A percentile compares a stretch with the other conserved stretches of the same genome.
Conservation (phyloP, 2,113 vertebrate genomes). For the Scolopax mira region DNA sequence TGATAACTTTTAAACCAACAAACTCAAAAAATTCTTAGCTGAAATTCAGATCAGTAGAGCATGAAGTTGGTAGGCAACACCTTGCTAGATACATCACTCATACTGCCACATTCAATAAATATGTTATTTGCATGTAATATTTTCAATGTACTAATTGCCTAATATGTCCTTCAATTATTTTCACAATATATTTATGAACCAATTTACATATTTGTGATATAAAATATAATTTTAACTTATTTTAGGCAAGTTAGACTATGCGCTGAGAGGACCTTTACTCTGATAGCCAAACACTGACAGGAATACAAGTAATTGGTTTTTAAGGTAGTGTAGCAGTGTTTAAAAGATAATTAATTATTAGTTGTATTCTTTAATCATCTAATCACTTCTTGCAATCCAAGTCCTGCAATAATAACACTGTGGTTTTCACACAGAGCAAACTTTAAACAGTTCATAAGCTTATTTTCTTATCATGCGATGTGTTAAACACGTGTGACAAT, state of each 20-base stretch:
- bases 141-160: neutral
- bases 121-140: conserved; percentile 6
- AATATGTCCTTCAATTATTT: neutral
- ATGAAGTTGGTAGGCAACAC: conserved; percentile 3
- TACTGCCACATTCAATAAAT: neutral
- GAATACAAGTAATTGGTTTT: neutral
- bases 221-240: neutral
- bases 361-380: neutral
- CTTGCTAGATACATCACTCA: neutral
- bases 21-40: conserved; percentile 45
- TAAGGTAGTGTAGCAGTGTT: neutral
- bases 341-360: neutral
- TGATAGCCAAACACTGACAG: neutral
- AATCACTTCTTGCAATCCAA: neutral
- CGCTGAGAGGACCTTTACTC: neutral
- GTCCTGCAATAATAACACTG: neutral
- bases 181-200: neutral
- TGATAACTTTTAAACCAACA: conserved; percentile 66
- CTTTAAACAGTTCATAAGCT: neutral
- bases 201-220: neutral
- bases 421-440: neutral
- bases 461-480: neutral
- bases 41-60: conserved; percentile 56
- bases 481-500: neutral
- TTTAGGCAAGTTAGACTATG: neutral